Percentiles rank a stretch among this genome's conserved stretches.
These are phyloP conservation scores for Rhabdophis nuchalis DNA, from an alignment of 2,797 vertebrate species.

Conservation along the genomic window DNA sequence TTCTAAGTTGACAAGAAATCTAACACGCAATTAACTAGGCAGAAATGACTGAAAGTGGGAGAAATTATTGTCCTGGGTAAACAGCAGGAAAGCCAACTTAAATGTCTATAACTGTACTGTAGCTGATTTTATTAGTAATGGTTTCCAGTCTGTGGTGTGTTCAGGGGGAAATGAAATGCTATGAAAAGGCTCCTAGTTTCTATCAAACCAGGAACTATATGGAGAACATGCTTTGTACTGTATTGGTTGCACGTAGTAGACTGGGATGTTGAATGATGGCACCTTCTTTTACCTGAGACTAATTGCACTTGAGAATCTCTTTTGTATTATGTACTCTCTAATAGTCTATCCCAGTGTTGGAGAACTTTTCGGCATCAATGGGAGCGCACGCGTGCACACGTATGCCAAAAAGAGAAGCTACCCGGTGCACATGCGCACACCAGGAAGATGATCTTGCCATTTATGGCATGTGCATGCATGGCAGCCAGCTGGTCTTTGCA, in stretches of 20 bases:
- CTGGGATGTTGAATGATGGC: not conserved
- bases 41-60: not conserved
- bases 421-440: no score
- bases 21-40: not conserved
- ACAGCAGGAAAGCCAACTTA: not conserved
- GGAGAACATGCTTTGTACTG: not conserved
- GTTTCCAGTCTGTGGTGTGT: not conserved
- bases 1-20: not conserved
- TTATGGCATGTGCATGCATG: no score
- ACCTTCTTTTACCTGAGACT: not conserved
- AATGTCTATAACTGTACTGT: not conserved
- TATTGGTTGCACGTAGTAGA: not conserved
- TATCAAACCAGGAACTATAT: not conserved
- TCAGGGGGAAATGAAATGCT: not conserved
- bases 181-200: not conserved
- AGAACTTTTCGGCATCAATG: no score
- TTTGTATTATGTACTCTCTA: not conserved
- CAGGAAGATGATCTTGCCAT: no score
- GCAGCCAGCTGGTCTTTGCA: no score
- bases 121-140: not conserved
- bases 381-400: no score
- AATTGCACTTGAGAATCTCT: not conserved
- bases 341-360: not conserved
- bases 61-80: not conserved
- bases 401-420: no score